Percentiles rank a stretch among this genome's conserved stretches.
phyloP scores from a whole-genome alignment of 2,113 vertebrate genomes.

The Cavia porcellus region DNA sequence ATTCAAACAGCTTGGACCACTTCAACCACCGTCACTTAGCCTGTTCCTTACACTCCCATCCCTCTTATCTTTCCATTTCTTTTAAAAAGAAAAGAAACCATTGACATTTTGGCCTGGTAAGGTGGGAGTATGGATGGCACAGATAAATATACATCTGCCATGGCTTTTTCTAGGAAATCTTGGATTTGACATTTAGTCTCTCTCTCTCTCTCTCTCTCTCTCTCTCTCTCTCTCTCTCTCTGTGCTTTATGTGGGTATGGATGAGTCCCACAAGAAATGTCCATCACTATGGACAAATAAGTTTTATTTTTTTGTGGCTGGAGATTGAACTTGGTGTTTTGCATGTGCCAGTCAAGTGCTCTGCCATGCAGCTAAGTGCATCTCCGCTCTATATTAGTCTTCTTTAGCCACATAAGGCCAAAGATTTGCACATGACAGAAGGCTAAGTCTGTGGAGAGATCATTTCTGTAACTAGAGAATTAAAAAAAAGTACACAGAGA shows the following conservation, averaged over 20 bases:
- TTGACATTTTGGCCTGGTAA: neutral
- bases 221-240: too few relatives aligned
- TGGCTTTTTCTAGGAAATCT: neutral
- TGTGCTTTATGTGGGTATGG: neutral
- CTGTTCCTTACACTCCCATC: neutral
- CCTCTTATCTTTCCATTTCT: conserved; percentile 34
- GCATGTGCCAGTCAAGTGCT: neutral
- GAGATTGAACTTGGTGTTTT: neutral
- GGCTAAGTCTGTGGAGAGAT: neutral
- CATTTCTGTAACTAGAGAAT: neutral
- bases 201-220: too few relatives aligned
- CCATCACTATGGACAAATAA: neutral
- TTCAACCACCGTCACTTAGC: neutral
- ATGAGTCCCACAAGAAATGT: neutral
- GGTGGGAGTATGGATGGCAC: neutral
- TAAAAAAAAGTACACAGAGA: neutral
- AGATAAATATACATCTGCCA: neutral
- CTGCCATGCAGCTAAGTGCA: neutral
- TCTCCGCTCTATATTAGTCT: neutral
- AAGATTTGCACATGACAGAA: neutral
- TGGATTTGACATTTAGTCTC: neutral
- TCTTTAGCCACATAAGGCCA: neutral
- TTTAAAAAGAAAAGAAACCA: neutral
- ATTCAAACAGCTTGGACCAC: neutral
- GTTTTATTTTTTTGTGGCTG: neutral